phyloP scores from a whole-genome alignment of 92 coral and sea anemone species.

The Parazoanthus atlanticus region DNA sequence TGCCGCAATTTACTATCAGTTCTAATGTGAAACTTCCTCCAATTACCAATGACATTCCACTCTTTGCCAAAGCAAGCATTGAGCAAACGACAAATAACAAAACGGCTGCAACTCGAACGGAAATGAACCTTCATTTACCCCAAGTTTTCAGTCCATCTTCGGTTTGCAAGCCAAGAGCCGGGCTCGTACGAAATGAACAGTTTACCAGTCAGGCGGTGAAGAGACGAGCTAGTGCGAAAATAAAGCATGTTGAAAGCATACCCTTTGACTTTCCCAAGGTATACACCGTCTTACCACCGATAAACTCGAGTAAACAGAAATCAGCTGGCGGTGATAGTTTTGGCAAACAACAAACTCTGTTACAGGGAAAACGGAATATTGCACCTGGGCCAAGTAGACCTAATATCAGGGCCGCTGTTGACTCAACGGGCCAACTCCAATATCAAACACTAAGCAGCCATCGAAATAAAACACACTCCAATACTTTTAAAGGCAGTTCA shows the following conservation, averaged over 20 bases:
- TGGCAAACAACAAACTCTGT: background rate
- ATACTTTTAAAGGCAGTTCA: background rate
- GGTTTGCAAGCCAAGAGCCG: background rate
- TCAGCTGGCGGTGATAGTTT: background rate
- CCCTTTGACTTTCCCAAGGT: slow-evolving; percentile 61
- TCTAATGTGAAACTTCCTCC: slow-evolving; percentile 64
- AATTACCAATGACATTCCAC: slow-evolving; percentile 37
- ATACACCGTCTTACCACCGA: slow-evolving; percentile 77
- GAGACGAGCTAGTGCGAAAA: background rate
- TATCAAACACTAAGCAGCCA: background rate
- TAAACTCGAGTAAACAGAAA: slow-evolving; percentile 46
- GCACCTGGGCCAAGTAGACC: background rate
- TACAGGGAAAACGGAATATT: background rate
- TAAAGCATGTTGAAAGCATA: slow-evolving; percentile 25
- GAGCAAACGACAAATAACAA: slow-evolving; percentile 1
- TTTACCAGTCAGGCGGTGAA: background rate
- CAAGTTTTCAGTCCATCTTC: slow-evolving; percentile 22
- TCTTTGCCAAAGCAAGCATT: slow-evolving; percentile 20
- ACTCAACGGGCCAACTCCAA: background rate
- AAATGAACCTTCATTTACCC: slow-evolving; percentile 11
- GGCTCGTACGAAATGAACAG: slow-evolving; percentile 11
- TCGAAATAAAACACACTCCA: background rate
- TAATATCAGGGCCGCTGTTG: background rate
- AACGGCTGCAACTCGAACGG: background rate
- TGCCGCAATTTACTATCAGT: slow-evolving; percentile 48